Evolutionary conservation across 37 sponge, comb jelly and placozoan species (phyloP).

Genomic region (Crambe crambe): DNA sequence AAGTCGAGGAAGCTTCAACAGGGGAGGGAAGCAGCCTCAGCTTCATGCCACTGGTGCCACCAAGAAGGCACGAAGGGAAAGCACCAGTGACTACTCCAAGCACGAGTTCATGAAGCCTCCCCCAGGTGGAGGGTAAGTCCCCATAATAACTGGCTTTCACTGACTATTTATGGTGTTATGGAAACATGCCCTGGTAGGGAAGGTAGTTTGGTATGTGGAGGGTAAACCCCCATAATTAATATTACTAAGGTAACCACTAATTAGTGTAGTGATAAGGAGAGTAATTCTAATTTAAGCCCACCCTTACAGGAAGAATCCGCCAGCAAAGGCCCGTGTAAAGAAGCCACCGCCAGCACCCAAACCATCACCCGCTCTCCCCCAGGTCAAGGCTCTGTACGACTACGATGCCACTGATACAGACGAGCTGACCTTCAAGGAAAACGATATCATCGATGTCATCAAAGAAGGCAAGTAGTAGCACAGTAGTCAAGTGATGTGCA

Average conservation of each 20-base stretch:
- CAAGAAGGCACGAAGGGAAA: constrained; percentile 35
- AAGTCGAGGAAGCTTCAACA: constrained; percentile 31
- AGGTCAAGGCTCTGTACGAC: constrained; percentile 84
- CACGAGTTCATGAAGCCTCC: constrained; percentile 68
- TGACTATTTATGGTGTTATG: background rate
- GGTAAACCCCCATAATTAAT: too few relatives aligned
- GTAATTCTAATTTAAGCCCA: background rate
- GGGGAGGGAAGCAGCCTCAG: constrained; percentile 30
- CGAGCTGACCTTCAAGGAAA: constrained; percentile 82
- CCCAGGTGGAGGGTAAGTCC: constrained; percentile 34
- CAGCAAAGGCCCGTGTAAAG: constrained; percentile 47
- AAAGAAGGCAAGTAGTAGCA: constrained; percentile 75
- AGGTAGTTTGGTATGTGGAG: too few relatives aligned
- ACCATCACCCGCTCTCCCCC: constrained; percentile 58
- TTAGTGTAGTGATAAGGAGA: background rate
- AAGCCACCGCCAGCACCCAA: constrained; percentile 66
- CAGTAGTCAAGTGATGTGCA: too few relatives aligned
- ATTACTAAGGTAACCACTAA: background rate
- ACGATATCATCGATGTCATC: constrained; percentile 78
- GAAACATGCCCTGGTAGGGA: background rate
- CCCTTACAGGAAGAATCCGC: constrained; percentile 54
- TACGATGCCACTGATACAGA: constrained; percentile 94
- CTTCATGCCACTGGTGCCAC: constrained; percentile 39
- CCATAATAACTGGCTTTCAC: background rate
- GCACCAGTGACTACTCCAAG: constrained; percentile 58